Evolutionary conservation across 2,113 vertebrate species (phyloP).

Genomic region (Ictidomys tridecemlineatus): DNA sequence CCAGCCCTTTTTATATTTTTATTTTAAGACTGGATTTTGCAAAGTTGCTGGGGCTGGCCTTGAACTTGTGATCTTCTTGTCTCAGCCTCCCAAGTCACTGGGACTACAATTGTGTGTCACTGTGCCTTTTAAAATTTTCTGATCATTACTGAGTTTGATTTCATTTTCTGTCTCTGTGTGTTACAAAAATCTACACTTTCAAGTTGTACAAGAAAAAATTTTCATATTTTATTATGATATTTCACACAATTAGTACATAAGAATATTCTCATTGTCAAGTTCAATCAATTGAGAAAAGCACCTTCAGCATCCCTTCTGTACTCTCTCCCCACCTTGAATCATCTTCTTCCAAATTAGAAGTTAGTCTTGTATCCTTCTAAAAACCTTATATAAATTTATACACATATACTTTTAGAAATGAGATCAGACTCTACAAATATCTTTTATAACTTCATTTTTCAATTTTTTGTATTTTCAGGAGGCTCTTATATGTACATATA

Average conservation of each 20-base stretch:
- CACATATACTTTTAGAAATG: background rate
- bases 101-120: too few species aligned
- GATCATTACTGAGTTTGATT: background rate
- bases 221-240: background rate
- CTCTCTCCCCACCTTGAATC: background rate
- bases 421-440: background rate
- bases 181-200: background rate
- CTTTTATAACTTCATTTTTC: slow-evolving; percentile 31
- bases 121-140: background rate
- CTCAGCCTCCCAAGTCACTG: too few species aligned
- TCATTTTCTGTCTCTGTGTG: background rate
- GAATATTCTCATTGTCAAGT: background rate
- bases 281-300: background rate
- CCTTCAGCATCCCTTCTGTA: background rate
- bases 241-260: background rate
- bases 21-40: too few species aligned
- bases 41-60: too few species aligned
- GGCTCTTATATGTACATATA: background rate
- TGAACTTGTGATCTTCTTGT: too few species aligned
- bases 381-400: background rate
- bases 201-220: background rate
- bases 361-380: background rate
- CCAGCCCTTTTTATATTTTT: too few species aligned
- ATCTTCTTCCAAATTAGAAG: background rate
- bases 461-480: background rate